Base-by-base conservation (phyloP, 2,113 vertebrate genomes). In the Machaerirhynchus nigripectus region DNA sequence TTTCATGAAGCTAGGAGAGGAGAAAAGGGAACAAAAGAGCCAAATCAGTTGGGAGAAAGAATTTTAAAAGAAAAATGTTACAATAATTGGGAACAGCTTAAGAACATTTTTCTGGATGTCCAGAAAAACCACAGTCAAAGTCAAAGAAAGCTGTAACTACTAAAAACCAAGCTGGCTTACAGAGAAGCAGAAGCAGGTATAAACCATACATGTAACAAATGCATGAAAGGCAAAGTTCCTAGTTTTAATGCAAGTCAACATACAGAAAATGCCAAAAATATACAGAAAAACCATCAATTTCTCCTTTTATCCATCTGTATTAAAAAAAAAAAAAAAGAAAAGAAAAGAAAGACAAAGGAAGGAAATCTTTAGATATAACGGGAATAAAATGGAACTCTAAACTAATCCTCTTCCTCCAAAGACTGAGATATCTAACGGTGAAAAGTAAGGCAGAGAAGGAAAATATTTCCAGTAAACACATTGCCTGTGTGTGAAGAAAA, bases 71-170 rank as follows among this genome's bases (percentile, higher is more conserved):
- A 82, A 90, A 94, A 91, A 82, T 49, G 55, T 61, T 88, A 27
- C 42, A 61, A 35, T 84, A 86, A 94, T 86, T 94, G 12, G 67
- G 42, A 93, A 70, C 59, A 94, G 71, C 42, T 83, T 80, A 88
- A 55, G 79, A 92, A 77, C 63, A 80, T 86, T 93, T 95, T 83
- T 90, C 64, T 93, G 26, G 23, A 77, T 81, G 64, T 81, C 83
- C 94, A 80, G 68, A 84, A 83, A 90, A 88, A 35, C 1, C 67
- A 73, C 37, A 55, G 42, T 15, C 40, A 69, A 24, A 88, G 33
- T 23, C 53, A 74, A 80, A 80, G 44, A 52, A 83, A 90, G 21
- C 24, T 86, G 63, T 9, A 84, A 53, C 71, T 67, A 42, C 18
- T 78, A 46, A 69, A 82, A 75, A 17, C 1, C 11, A 49, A 26